Evolutionary conservation across 2,888 invertebrate species (phyloP).

Genomic region (Agrochola circellaris): DNA sequence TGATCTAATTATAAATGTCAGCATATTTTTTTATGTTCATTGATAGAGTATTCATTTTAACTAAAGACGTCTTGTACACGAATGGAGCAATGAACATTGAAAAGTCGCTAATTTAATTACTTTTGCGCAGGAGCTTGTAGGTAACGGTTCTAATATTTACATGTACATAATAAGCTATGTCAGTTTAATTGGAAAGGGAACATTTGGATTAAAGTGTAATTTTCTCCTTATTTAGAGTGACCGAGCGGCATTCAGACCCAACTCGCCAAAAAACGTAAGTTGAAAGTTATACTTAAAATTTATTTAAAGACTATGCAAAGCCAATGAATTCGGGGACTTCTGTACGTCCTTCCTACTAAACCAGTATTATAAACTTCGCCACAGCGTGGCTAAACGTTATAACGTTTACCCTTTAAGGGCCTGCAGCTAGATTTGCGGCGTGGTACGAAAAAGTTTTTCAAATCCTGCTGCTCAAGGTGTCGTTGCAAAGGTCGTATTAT

Average conservation of each 20-base stretch:
- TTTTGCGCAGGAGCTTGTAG: neutral
- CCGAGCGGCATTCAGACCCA: slow-evolving; percentile 11
- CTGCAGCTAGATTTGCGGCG: slow-evolving; percentile 3
- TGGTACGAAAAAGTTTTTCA: slow-evolving; percentile 18
- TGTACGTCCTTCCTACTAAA: neutral
- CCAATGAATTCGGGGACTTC: neutral
- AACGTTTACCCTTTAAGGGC: no score
- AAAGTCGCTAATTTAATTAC: neutral
- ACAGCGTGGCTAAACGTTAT: slow-evolving; percentile 5
- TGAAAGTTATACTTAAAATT: neutral
- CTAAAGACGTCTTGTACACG: slow-evolving; percentile 48
- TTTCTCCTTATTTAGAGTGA: slow-evolving; percentile 26
- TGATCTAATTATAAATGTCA: neutral
- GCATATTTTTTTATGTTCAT: slow-evolving; percentile 39
- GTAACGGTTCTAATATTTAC: neutral
- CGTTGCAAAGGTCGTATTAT: slow-evolving; percentile 16
- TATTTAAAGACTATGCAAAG: neutral
- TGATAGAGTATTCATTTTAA: slow-evolving; percentile 10
- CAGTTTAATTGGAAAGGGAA: neutral
- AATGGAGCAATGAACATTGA: slow-evolving; percentile 54
- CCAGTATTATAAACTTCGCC: slow-evolving; percentile 1
- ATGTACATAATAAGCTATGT: neutral
- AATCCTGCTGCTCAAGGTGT: slow-evolving; percentile 27
- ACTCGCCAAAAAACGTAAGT: slow-evolving; percentile 31
- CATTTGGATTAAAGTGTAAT: neutral